Evolutionary conservation across 2,888 invertebrate genomes (phyloP), one percentile per base, ranked within the genome.

Genomic region (Reticulitermes lucifugus): DNA sequence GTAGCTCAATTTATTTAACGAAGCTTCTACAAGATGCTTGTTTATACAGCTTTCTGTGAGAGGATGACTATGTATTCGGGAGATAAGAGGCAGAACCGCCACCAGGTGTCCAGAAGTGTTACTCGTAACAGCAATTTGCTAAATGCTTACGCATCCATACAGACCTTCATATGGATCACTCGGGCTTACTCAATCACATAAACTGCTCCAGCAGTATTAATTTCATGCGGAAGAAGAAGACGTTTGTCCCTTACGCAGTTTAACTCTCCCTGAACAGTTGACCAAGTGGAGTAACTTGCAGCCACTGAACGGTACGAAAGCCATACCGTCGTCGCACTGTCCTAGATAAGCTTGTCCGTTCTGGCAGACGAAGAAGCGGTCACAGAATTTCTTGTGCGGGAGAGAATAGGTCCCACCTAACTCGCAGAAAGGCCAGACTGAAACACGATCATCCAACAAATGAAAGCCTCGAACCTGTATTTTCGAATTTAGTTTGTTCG

Each of bases 251-350:
- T 87, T 87, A 89, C 89, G 89, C 6, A 89, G 86, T 59, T 87
- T 83, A 0, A 87, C 84, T 25, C 89, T 82, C 18, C 84, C 85
- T 2, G 86, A 83, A 60, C 89, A 89, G 80, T 88, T 86, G 22
- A 89, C 88, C 55, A 86, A 77, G 79, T 89, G 88, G 25, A 88
- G 84, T 12, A 88, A 85, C 70, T 86, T 87, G 79, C 89, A 89
- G 22, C 88, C 88, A 55, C 85, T 85, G 55, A 85, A 86, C 0
- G 88, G 88, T n/a, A 84, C 73, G 79, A 86, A 89, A 21, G 86
- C 89, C n/a, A 87, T 86, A 10, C 89, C 89, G 82, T 89, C 89
- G 46, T 88, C 87, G 85, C 89, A 89, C 79, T 88, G 87, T 35
- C 87, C 86, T 46, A 88, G 79, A 59, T 86, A 86, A 21, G 88